These are phyloP conservation scores for Typhlichthys subterraneus DNA, from an alignment of 2,797 vertebrate genomes.

Conservation along the genomic window DNA sequence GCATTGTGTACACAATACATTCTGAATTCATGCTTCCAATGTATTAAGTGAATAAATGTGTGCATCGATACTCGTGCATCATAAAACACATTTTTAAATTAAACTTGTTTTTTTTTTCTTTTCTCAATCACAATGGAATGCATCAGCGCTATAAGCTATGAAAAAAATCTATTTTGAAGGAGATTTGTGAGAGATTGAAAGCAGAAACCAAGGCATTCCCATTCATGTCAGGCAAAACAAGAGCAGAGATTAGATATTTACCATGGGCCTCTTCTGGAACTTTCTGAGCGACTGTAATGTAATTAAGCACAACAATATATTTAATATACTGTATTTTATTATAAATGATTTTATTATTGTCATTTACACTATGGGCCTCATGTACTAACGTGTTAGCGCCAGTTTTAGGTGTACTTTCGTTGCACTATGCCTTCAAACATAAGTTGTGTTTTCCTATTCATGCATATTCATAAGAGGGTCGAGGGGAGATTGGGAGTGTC, in stretches of 20 bases:
- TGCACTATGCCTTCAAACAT: too few species aligned
- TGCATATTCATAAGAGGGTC: too few species aligned
- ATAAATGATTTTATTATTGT: too few species aligned
- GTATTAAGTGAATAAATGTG: too few species aligned
- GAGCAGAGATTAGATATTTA: slow-evolving; percentile 63
- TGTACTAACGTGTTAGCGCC: too few species aligned
- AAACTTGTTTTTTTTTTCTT: background rate
- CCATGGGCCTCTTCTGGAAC: slow-evolving; percentile 76
- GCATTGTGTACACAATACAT: slow-evolving; percentile 8
- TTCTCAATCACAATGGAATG: background rate
- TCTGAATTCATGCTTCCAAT: background rate
- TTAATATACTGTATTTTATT: too few species aligned
- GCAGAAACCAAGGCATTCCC: slow-evolving; percentile 16
- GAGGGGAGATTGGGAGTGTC: too few species aligned
- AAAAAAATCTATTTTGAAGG: background rate
- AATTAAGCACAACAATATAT: slow-evolving; percentile 32
- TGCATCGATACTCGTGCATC: slow-evolving; percentile 24
- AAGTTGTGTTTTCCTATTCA: too few species aligned
- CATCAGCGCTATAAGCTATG: background rate
- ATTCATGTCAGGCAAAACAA: slow-evolving; percentile 10
- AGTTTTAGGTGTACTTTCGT: too few species aligned
- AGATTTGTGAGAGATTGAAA: background rate
- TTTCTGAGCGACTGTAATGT: slow-evolving; percentile 72
- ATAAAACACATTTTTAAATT: background rate
- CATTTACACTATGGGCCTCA: too few species aligned